A percentile compares a stretch with the other conserved stretches of the same genome.
phyloP scores from a whole-genome alignment of 2,113 vertebrate species.

The Anoplopoma fimbria region DNA sequence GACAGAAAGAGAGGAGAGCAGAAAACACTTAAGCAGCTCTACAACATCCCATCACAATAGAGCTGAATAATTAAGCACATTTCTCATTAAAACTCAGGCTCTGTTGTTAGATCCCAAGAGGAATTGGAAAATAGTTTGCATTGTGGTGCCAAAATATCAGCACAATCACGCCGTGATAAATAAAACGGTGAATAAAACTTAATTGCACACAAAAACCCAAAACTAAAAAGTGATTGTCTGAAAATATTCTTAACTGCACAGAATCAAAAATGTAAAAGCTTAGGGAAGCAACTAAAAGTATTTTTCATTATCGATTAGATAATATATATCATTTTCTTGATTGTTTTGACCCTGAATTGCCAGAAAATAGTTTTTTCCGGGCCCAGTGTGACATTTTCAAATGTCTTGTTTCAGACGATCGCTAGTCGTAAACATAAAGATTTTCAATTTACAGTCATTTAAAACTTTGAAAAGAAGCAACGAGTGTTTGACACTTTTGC shows the following conservation, averaged over 20 bases:
- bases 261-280: not conserved
- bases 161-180: not conserved
- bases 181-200: not conserved
- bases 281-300: not conserved
- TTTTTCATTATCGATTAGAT: not conserved
- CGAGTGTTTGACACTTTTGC: not conserved
- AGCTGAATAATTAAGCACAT: constrained; percentile 25
- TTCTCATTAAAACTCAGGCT: constrained; percentile 14
- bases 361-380: not conserved
- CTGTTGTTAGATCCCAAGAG: not conserved
- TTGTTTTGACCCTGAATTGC: not conserved
- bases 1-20: not conserved
- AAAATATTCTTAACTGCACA: not conserved
- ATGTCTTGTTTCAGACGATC: not conserved
- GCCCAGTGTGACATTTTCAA: not conserved
- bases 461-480: not conserved
- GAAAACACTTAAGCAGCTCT: constrained; percentile 15
- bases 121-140: not conserved
- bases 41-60: constrained; percentile 20
- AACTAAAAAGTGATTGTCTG: not conserved
- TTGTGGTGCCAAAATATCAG: not conserved
- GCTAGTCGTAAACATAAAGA: not conserved
- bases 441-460: not conserved
- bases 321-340: not conserved
- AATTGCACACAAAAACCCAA: not conserved